A percentile compares a stretch with the other conserved stretches of the same genome.
phyloP scores from a whole-genome alignment of 2,113 vertebrate genomes.

The Girardinichthys multiradiatus region DNA sequence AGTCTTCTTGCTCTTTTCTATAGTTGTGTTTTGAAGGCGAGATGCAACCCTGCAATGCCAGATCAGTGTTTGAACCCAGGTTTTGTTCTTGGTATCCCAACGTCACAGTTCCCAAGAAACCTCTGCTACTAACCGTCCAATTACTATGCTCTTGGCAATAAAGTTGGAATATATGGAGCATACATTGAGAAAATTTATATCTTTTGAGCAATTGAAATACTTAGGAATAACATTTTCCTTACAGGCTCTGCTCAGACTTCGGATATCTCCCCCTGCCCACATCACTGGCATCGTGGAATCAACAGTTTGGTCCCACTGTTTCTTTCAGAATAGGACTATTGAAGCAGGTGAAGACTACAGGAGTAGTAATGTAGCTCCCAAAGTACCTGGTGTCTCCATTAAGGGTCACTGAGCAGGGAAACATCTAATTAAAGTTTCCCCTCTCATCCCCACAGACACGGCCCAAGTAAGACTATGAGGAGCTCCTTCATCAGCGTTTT shows the following conservation, averaged over 20 bases:
- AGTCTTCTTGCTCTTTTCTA: slow-evolving; percentile 16
- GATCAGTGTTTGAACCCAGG: slow-evolving; percentile 64
- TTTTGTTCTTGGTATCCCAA: too few relatives aligned
- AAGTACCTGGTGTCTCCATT: slow-evolving; percentile 41
- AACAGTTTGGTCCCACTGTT: slow-evolving; percentile 20
- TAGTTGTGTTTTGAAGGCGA: slow-evolving; percentile 62
- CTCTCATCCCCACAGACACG: slow-evolving; percentile 34
- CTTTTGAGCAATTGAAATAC: slow-evolving; percentile 41
- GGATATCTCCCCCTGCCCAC: slow-evolving; percentile 42
- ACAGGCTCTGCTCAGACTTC: slow-evolving; percentile 29
- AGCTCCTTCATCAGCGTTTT: slow-evolving; percentile 50
- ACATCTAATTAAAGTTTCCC: slow-evolving; percentile 63
- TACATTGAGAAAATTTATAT: slow-evolving; percentile 45
- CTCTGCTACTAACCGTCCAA: not conserved
- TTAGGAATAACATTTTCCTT: slow-evolving; percentile 49
- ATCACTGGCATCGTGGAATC: slow-evolving; percentile 24
- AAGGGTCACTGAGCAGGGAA: slow-evolving; percentile 46
- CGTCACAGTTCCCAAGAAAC: slow-evolving; percentile 49
- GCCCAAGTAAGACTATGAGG: slow-evolving; percentile 34
- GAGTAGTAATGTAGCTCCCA: slow-evolving; percentile 44
- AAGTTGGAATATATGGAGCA: slow-evolving; percentile 35
- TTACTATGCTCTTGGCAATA: slow-evolving; percentile 39
- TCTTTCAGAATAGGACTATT: slow-evolving; percentile 5
- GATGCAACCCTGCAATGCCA: slow-evolving; percentile 27
- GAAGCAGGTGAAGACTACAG: slow-evolving; percentile 53